phyloP scores from a whole-genome alignment of 2,797 vertebrate species.

The Cryptoblepharus egeriae region DNA sequence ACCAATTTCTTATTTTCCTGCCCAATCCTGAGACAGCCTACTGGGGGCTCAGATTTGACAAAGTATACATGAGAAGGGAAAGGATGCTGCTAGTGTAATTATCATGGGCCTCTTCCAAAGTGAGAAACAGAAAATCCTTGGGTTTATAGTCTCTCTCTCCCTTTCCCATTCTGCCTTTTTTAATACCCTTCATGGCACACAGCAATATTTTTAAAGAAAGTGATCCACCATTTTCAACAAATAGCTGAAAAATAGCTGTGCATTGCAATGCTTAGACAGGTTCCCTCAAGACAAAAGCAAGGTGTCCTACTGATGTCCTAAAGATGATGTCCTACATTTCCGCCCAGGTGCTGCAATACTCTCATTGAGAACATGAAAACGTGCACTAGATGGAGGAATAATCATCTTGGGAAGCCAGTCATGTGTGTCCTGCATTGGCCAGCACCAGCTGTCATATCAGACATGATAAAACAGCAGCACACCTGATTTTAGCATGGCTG shows the following conservation, averaged over 20 bases:
- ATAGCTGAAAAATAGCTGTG: background rate
- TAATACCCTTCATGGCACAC: background rate
- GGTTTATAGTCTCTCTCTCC: background rate
- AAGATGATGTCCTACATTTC: background rate
- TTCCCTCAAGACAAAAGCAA: background rate
- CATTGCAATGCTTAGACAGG: background rate
- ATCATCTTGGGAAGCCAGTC: background rate
- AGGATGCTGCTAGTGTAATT: constrained; percentile 15
- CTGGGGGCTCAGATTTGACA: background rate
- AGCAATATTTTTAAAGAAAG: rapidly evolving
- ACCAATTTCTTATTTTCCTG: rapidly evolving
- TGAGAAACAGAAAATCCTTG: rapidly evolving
- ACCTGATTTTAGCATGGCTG: too few relatives aligned
- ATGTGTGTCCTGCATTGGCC: background rate
- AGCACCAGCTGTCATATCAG: background rate
- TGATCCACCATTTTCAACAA: background rate
- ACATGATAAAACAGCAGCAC: too few relatives aligned
- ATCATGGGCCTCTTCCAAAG: rapidly evolving
- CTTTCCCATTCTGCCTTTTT: background rate
- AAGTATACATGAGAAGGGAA: constrained; percentile 5
- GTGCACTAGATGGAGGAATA: background rate
- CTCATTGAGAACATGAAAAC: background rate
- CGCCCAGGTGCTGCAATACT: background rate
- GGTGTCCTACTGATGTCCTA: too few relatives aligned
- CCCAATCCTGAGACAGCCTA: rapidly evolving